Evolutionary conservation across 1,140 invertebrate genomes (phyloP).

Genomic region (Cydia strobilella): DNA sequence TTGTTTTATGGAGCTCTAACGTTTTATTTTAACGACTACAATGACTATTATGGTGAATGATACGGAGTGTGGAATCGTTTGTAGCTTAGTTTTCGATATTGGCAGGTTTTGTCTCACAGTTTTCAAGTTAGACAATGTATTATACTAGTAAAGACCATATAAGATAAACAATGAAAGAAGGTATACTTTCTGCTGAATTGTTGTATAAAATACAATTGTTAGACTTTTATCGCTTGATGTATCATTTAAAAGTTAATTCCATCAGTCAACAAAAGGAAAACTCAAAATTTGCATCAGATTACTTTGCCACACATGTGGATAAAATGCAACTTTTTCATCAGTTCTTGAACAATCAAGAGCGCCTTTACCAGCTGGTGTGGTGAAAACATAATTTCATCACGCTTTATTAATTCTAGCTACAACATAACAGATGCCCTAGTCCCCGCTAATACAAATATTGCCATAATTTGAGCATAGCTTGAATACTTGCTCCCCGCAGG

Average conservation of each 20-base stretch:
- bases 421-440: background rate
- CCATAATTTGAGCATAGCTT: background rate
- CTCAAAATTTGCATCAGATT: too few relatives aligned
- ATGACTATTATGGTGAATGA: constrained; percentile 2
- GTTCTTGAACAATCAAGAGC: too few relatives aligned
- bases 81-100: constrained; percentile 1
- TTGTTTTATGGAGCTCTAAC: constrained; percentile 10
- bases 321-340: too few relatives aligned
- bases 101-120: background rate
- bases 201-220: too few relatives aligned
- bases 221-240: too few relatives aligned
- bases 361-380: too few relatives aligned
- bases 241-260: too few relatives aligned
- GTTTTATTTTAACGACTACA: constrained; percentile 19
- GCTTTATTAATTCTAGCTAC: background rate
- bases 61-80: background rate
- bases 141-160: too few relatives aligned
- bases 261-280: too few relatives aligned
- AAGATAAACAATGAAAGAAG: too few relatives aligned
- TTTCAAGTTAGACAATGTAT: background rate
- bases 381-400: background rate
- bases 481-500: background rate
- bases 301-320: too few relatives aligned
- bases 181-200: too few relatives aligned
- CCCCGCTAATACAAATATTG: background rate